Conservation (phyloP, 2,113 vertebrate species). For the Garra rufa region DNA sequence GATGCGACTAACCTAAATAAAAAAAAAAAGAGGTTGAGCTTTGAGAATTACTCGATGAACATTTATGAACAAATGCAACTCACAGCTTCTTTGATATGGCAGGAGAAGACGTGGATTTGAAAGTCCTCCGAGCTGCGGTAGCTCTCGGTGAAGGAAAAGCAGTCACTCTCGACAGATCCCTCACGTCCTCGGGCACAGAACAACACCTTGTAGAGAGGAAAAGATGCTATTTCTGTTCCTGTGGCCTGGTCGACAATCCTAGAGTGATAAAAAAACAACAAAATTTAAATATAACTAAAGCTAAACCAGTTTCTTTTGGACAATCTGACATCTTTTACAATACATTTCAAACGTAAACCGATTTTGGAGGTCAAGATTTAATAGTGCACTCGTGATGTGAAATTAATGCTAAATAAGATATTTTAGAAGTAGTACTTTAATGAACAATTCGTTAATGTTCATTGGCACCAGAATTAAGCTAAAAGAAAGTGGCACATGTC, state of each 20-base stretch:
- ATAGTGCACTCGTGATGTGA: neutral
- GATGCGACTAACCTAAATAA: constrained; percentile 91
- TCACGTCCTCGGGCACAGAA: constrained; percentile 93
- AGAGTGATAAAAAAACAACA: constrained; percentile 14
- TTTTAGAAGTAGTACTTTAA: too few species aligned
- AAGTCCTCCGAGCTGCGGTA: constrained; percentile 94
- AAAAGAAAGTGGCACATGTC: neutral
- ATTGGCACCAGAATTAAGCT: neutral
- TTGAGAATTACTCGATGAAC: neutral
- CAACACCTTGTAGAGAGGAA: constrained; percentile 96
- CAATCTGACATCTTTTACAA: neutral
- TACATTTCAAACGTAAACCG: neutral
- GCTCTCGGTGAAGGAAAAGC: constrained; percentile 96
- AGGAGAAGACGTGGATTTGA: constrained; percentile 98
- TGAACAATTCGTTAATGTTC: too few species aligned
- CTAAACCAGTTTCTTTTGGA: too few species aligned
- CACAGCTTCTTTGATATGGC: constrained; percentile 97
- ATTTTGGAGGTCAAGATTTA: neutral
- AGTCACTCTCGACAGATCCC: constrained; percentile 88
- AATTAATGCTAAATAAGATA: neutral
- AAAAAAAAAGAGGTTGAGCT: neutral
- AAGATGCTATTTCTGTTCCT: constrained; percentile 87
- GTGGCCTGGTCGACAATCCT: constrained; percentile 90
- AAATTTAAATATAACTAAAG: neutral
- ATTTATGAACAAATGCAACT: constrained; percentile 63